Base-by-base conservation (phyloP, 2,797 vertebrate genomes). In the Sebastes trivittatus region DNA sequence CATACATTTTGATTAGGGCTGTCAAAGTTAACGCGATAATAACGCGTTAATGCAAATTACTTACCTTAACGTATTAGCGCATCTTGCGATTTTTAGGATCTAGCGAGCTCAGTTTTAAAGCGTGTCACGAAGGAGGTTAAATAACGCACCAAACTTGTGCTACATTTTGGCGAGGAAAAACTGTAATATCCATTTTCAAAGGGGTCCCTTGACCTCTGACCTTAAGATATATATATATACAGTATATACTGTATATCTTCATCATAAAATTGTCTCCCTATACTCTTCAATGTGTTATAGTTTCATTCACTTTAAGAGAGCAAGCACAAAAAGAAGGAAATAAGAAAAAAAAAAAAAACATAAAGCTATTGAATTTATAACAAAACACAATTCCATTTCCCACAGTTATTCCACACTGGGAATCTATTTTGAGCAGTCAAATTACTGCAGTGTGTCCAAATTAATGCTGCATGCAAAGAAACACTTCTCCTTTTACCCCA, bases 391-490 rank as follows among this genome's bases (percentile, higher is more conserved):
- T 81, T 80, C 30, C 36, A 80, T 83, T 89, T 85, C 79, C 77
- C 83, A 87, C 84, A 85, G 72, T 83, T 82, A 85, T 85, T 89
- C 78, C 80, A 81, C 77, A 84, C 87, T 38, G 38, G 16, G 61
- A 80, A 78, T 88, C 84, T 92, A 92, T 88, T 94, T 90, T 87
- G 42, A 86, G 87, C 66, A 18, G 66, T 81, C 11, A 85, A 93
- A 93, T 93, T 78, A 91, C 78, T 83, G 74, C 64, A 83, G 81
- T 46, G 77, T 85, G 83, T 38, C 74, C 82, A 86, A 89, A 91
- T 86, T 74, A 91, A 88, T 87, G 54, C 77, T 72, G 82, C 88
- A 91, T 86, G 83, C 85, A 92, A 89, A 88, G 88, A 91, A 93
- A 88, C 82, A 87, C 74, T 89, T 92, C 81, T 88, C 78, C 49